Percentiles rank a stretch among this genome's conserved stretches.
These are phyloP conservation scores for Pseudopleuronectes americanus DNA, from an alignment of 2,797 vertebrate genomes.

Conservation along the genomic window DNA sequence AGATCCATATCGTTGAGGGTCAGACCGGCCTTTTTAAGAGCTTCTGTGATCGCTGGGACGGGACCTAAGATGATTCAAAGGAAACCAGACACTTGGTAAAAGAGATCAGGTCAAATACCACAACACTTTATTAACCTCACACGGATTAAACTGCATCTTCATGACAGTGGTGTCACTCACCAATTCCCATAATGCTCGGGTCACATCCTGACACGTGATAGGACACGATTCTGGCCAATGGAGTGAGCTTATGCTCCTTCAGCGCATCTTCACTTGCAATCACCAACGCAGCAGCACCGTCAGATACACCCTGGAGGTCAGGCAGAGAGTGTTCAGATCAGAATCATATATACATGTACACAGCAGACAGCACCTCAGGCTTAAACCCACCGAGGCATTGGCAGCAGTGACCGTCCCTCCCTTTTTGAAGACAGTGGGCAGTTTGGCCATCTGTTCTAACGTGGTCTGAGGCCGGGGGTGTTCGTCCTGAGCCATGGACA, in stretches of 20 bases:
- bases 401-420: constrained; percentile 94
- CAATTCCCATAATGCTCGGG: constrained; percentile 98
- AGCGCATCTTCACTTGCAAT: constrained; percentile 94
- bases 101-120: neutral
- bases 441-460: constrained; percentile 90
- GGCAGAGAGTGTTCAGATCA: neutral
- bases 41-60: constrained; percentile 92
- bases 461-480: constrained; percentile 93
- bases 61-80: constrained; percentile 84
- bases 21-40: constrained; percentile 93
- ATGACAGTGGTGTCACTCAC: constrained; percentile 78
- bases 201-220: constrained; percentile 94
- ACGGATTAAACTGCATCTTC: neutral
- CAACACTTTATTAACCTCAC: neutral
- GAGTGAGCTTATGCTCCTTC: constrained; percentile 90
- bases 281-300: constrained; percentile 92
- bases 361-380: neutral
- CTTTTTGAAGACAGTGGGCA: constrained; percentile 93
- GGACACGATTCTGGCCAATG: constrained; percentile 91
- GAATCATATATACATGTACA: neutral
- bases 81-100: neutral
- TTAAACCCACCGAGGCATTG: constrained; percentile 91
- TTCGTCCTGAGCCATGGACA: constrained; percentile 90
- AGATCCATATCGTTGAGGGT: constrained; percentile 95
- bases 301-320: constrained; percentile 88